Base-by-base conservation (phyloP, 2,113 vertebrate species). In the Microtus montanus region DNA sequence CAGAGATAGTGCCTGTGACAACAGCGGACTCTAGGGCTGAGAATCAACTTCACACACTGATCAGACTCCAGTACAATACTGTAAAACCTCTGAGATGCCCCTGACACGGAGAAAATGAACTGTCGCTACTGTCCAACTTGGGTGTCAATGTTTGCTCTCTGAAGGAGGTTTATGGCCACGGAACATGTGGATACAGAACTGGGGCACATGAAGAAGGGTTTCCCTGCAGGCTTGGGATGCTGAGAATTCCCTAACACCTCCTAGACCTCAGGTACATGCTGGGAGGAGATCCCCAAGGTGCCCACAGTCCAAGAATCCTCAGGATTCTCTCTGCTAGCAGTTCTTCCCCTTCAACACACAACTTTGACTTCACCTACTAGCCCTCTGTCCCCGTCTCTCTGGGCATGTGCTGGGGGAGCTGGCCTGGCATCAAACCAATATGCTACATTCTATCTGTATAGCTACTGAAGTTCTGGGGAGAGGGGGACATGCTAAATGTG, bases 401-500 rank as follows among this genome's bases (percentile, higher is more conserved):
- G 47, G 26, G 58, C 22, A 52, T 17, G 1, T n/a, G 30, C 2
- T 41, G 20, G n/a, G 0, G 17, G 38, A 52, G 35, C 58, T 0
- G 7, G 71, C 58, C 44, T 30, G 41, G 35, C 20, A 38, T 9
- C 6, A 11, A 2, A 1, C 6, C 3, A 17, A 5, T 11, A 4
- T 0, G 0, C 35, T 70, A 19, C 19, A 24, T 2, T 28, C 22
- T 0, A 0, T 58, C 58, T 58, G 58, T 19, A 58, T 58, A 22
- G 58, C 58, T 58, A 20, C 19, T 58, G 7, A 17, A 3, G 19
- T 12, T 4, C 22, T 20, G 52, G 79, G 19, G 64, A 5, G 8
- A 15, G 2, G 7, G 33, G 35, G 0, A 1, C 38, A 7, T 30
- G 12, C n/a, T 22, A 1, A n/a, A n/a, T 6, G 14, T 19, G 2